Conservation (phyloP, 2,113 vertebrate species). For the Halcyon malimbica region DNA sequence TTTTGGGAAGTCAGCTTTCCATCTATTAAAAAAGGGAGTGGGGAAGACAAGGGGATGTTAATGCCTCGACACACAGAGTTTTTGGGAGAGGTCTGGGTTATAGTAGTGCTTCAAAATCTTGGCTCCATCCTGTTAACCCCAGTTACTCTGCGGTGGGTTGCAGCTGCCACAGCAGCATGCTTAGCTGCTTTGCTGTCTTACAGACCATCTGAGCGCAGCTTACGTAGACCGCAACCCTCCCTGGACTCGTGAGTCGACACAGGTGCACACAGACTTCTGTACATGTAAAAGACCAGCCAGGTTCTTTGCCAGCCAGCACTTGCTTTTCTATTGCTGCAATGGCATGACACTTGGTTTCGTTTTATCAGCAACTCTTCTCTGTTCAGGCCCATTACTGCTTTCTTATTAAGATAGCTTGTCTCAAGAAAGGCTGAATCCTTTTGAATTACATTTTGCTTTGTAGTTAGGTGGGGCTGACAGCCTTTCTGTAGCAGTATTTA, state of each 20-base stretch:
- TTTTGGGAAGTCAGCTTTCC: background rate
- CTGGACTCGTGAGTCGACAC: background rate
- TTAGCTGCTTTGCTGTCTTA: background rate
- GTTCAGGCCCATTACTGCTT: background rate
- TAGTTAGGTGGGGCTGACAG: background rate
- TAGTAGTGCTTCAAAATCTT: background rate
- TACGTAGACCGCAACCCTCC: background rate
- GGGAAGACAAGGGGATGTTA: background rate
- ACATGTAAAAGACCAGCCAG: background rate
- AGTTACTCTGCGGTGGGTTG: background rate
- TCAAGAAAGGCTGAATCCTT: background rate
- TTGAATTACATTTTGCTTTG: background rate
- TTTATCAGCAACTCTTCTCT: background rate
- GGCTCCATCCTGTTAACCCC: background rate
- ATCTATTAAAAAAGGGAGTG: background rate
- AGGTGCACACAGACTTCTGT: rapidly evolving
- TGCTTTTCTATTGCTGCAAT: background rate
- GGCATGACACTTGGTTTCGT: background rate
- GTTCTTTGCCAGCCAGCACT: background rate
- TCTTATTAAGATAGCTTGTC: background rate
- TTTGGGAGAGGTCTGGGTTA: background rate
- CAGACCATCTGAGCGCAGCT: background rate
- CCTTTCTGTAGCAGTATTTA: background rate
- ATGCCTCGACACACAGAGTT: background rate
- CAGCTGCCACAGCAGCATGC: background rate